Conservation (phyloP, 2,113 vertebrate genomes). For the Chiloscyllium plagiosum region DNA sequence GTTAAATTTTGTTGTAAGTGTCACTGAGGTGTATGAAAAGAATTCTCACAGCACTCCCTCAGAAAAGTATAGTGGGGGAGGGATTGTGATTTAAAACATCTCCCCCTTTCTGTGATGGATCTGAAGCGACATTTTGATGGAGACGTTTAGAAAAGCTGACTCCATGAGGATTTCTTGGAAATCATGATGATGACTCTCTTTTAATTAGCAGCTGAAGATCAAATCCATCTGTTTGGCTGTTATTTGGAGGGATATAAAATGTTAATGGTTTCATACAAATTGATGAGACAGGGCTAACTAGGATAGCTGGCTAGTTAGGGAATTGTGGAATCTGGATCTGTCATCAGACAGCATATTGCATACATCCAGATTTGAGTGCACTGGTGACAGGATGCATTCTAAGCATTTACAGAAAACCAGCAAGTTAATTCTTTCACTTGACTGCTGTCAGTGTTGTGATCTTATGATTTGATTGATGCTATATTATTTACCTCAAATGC, state of each 20-base stretch:
- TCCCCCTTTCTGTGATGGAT: neutral
- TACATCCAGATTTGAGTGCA: neutral
- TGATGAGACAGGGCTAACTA: neutral
- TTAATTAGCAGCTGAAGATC: conserved; percentile 26
- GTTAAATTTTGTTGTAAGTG: neutral
- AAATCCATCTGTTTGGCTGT: neutral
- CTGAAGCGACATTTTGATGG: neutral
- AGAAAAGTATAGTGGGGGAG: neutral
- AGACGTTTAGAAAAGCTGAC: neutral
- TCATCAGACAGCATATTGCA: neutral
- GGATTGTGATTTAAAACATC: neutral
- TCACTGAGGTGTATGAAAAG: neutral
- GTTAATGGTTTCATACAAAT: conserved; percentile 1
- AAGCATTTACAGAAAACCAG: neutral
- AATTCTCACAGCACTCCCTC: neutral
- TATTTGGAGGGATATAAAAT: neutral
- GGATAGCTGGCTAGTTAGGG: neutral
- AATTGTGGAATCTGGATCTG: conserved; percentile 1
- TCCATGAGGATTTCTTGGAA: neutral
- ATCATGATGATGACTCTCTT: neutral
- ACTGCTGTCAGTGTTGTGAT: neutral
- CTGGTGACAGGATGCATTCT: neutral
- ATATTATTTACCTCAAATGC: neutral
- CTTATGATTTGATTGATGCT: neutral
- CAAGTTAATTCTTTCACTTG: neutral